Evolutionary conservation across 2,113 vertebrate genomes (phyloP).

Genomic region (Atractosteus spatula): DNA sequence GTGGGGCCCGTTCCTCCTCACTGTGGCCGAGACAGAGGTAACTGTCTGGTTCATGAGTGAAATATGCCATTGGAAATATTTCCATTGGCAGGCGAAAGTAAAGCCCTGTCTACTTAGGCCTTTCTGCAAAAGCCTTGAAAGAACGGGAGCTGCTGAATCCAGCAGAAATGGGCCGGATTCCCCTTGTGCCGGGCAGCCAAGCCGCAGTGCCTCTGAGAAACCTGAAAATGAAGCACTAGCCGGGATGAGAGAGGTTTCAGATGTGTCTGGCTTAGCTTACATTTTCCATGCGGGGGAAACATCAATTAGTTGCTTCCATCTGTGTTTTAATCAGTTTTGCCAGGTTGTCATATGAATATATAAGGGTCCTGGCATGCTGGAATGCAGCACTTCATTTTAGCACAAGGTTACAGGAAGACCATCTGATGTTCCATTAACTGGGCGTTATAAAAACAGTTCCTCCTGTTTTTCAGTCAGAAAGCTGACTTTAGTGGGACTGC

Average conservation of each 20-base stretch:
- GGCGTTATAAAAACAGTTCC: too few species aligned
- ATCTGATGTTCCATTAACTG: too few species aligned
- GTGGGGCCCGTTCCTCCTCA: slow-evolving; percentile 14
- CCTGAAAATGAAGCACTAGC: background rate
- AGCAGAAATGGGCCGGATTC: background rate
- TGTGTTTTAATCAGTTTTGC: background rate
- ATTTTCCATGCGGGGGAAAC: background rate
- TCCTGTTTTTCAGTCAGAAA: too few species aligned
- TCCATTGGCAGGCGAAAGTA: slow-evolving; percentile 30
- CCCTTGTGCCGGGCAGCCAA: background rate
- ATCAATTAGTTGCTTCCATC: background rate
- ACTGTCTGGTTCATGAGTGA: slow-evolving; percentile 33
- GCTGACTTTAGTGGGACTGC: too few species aligned
- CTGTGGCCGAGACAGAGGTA: slow-evolving; percentile 15
- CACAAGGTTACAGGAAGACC: too few species aligned
- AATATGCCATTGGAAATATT: slow-evolving; percentile 37
- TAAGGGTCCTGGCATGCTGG: background rate
- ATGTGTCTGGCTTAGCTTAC: background rate
- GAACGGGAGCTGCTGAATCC: slow-evolving; percentile 2
- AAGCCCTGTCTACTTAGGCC: slow-evolving; percentile 1
- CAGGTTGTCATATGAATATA: background rate
- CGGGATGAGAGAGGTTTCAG: background rate
- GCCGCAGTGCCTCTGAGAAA: background rate
- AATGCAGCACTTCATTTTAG: too few species aligned
- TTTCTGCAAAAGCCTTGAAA: background rate